A percentile compares a stretch with the other conserved stretches of the same genome.
Evolutionary conservation across 2,888 invertebrate species (phyloP).

Genomic region (Pyrrhia umbra): DNA sequence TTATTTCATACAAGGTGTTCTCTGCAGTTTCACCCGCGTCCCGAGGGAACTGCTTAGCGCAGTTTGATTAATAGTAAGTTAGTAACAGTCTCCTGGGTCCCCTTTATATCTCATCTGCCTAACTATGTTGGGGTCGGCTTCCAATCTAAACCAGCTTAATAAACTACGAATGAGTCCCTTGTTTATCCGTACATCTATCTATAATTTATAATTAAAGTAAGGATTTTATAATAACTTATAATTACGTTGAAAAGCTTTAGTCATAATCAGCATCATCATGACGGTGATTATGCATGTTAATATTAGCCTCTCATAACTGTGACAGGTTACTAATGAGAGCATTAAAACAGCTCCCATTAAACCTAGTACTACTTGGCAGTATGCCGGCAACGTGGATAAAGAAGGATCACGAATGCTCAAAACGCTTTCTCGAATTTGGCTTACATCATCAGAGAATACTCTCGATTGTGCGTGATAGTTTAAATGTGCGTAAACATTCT

Average conservation of each 20-base stretch:
- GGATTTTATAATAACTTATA: too few species aligned
- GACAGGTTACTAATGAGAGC: constrained; percentile 43
- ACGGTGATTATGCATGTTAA: constrained; percentile 9
- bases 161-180: too few species aligned
- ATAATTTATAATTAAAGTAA: too few species aligned
- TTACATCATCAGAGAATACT: constrained; percentile 37
- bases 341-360: constrained; percentile 41
- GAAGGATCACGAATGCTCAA: constrained; percentile 33
- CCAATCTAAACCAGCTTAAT: too few species aligned
- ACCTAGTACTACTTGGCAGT: constrained; percentile 40
- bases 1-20: too few species aligned
- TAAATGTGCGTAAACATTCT: constrained; percentile 10
- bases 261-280: constrained; percentile 5
- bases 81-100: too few species aligned
- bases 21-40: too few species aligned
- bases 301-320: constrained; percentile 13
- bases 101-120: too few species aligned
- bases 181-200: too few species aligned
- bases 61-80: too few species aligned
- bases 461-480: constrained; percentile 16
- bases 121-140: too few species aligned
- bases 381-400: constrained; percentile 27
- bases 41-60: too few species aligned
- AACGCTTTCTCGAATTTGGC: constrained; percentile 13
- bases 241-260: neutral